phyloP scores from a whole-genome alignment of 2,797 vertebrate species.

The Sylvia borin region DNA sequence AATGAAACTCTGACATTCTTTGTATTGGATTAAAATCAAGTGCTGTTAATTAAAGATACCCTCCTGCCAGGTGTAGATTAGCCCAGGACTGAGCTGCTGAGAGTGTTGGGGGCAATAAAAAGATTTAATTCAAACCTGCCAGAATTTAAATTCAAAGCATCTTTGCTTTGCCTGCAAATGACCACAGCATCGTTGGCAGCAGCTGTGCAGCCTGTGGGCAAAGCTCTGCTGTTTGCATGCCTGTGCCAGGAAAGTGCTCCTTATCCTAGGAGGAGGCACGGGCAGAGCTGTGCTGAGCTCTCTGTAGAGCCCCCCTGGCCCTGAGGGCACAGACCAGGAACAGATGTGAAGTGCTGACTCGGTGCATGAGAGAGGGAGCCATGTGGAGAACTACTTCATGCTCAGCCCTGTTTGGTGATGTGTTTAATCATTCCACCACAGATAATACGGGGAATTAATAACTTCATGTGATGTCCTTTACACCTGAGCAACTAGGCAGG shows the following conservation, averaged over 20 bases:
- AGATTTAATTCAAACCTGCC: neutral
- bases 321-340: neutral
- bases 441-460: neutral
- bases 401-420: neutral
- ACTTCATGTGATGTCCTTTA: neutral
- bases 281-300: neutral
- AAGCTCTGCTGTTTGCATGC: neutral
- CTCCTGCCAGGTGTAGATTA: conserved; percentile 32
- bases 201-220: conserved; percentile 48
- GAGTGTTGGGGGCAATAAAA: neutral
- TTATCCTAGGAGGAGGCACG: neutral
- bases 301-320: neutral
- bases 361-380: neutral
- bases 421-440: neutral
- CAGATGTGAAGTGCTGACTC: neutral
- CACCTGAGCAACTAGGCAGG: neutral
- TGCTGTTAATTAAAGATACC: conserved; percentile 36
- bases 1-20: neutral
- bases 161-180: conserved; percentile 29
- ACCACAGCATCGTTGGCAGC: neutral
- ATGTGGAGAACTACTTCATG: neutral
- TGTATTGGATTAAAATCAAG: neutral
- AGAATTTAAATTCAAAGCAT: neutral
- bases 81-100: conserved; percentile 12
- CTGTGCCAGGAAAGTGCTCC: neutral